These are phyloP conservation scores for Palaemon carinicauda DNA, from an alignment of 1,140 invertebrate species.

Conservation along the genomic window DNA sequence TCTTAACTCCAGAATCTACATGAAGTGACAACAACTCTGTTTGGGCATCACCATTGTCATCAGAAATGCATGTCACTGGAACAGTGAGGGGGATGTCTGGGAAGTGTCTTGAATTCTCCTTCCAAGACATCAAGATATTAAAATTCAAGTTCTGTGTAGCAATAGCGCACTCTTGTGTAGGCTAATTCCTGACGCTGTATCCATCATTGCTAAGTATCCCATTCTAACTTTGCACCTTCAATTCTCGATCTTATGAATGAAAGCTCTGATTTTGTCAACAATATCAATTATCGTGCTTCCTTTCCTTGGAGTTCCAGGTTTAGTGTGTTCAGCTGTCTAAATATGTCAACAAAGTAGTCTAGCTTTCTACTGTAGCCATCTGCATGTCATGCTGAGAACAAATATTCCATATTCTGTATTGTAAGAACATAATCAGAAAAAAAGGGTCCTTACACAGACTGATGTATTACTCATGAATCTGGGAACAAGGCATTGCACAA, in stretches of 20 bases:
- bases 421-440: too few species aligned
- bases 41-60: neutral
- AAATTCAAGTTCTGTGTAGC: conserved; percentile 10
- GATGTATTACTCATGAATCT: too few species aligned
- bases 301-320: too few species aligned
- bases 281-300: neutral
- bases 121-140: conserved; percentile 3
- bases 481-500: too few species aligned
- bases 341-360: too few species aligned
- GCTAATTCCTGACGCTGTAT: conserved; percentile 15
- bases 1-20: neutral
- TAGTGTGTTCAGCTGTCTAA: too few species aligned
- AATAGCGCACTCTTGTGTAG: neutral
- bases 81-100: conserved; percentile 5
- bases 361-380: too few species aligned
- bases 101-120: neutral
- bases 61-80: neutral
- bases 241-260: conserved; percentile 13
- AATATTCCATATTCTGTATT: too few species aligned
- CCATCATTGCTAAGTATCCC: too few species aligned
- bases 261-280: neutral
- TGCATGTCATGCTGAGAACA: too few species aligned
- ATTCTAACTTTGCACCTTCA: too few species aligned
- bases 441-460: too few species aligned
- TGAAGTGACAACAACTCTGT: neutral